Conservation (phyloP, 1,140 invertebrate species). For the Calephelis virginiensis region DNA sequence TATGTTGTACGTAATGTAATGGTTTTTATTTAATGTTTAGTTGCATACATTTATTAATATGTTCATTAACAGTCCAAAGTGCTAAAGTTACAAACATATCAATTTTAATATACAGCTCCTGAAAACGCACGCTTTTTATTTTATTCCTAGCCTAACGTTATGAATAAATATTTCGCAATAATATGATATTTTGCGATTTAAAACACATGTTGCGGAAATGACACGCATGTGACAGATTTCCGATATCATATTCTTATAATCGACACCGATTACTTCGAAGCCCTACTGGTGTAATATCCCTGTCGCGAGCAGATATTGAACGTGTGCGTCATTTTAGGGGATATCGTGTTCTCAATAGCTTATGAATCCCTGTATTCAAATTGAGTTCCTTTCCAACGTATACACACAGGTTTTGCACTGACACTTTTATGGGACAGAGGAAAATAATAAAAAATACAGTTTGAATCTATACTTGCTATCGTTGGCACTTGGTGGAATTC, state of each 20-base stretch:
- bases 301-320: slow-evolving; percentile 21
- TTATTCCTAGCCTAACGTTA: too few relatives aligned
- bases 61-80: too few relatives aligned
- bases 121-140: too few relatives aligned
- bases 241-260: slow-evolving; percentile 63
- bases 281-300: slow-evolving; percentile 41
- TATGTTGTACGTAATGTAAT: too few relatives aligned
- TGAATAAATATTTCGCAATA: background rate
- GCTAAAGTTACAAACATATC: too few relatives aligned
- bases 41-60: too few relatives aligned
- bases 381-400: background rate
- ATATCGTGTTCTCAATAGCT: slow-evolving; percentile 16
- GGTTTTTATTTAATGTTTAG: too few relatives aligned
- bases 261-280: slow-evolving; percentile 62
- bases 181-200: slow-evolving; percentile 37
- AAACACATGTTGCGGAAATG: slow-evolving; percentile 62
- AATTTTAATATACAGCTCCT: too few relatives aligned
- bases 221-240: slow-evolving; percentile 58
- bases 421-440: too few relatives aligned
- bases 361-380: slow-evolving; percentile 19
- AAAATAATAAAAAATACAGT: too few relatives aligned
- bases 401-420: background rate
- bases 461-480: too few relatives aligned
- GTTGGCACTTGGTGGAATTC: too few relatives aligned
- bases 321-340: slow-evolving; percentile 17